Base-by-base conservation (phyloP, 2,797 vertebrate genomes). In the Hydrophis major region DNA sequence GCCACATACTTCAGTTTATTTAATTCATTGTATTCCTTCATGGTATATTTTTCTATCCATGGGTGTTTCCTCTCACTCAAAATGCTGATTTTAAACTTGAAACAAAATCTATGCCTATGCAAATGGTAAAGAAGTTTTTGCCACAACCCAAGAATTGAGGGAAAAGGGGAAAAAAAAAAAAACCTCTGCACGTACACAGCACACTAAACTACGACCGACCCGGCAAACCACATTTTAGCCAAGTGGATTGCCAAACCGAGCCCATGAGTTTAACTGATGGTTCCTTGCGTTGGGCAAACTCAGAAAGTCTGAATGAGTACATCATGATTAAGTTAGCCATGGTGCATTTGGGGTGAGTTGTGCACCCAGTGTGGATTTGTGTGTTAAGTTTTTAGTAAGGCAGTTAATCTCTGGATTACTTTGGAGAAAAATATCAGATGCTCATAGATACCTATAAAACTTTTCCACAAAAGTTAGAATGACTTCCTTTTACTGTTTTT, bases 1-100 rank as follows among this genome's bases (percentile, higher is more conserved):
- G 27, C 90, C 47, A 53, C 59, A 93, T 86, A 89, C 63, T 93
- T 91, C 69, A 86, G 69, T 74, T 91, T 93, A 89, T 89, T 89
- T 93, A 91, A 86, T 89, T n/a, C 87, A 63, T 12, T 27, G 6
- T 61, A 66, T 78, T 74, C 57, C n/a, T 53, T 93, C 27, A 18
- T 66, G 90, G 47, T 27, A 61, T 88, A 91, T 56, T 63, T 86
- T 91, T 86, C 83, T 27, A 53, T 37, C 63, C 12, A 47, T 83
- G 42, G 25, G 56, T 53, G 1, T 47, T 18, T 11, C 63, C 11
- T 57, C 32, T 11, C 28, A 47, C 37, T 42, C 22, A 13, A 14
- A 5, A 60, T 83, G 20, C 22, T n/a, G 55, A 14, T 32, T 59
- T 55, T 57, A 27, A 61, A 91, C n/a, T 25, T 4, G 32, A 93